Conservation (phyloP, 2,113 vertebrate genomes). For the Gymnocephalus cernua region DNA sequence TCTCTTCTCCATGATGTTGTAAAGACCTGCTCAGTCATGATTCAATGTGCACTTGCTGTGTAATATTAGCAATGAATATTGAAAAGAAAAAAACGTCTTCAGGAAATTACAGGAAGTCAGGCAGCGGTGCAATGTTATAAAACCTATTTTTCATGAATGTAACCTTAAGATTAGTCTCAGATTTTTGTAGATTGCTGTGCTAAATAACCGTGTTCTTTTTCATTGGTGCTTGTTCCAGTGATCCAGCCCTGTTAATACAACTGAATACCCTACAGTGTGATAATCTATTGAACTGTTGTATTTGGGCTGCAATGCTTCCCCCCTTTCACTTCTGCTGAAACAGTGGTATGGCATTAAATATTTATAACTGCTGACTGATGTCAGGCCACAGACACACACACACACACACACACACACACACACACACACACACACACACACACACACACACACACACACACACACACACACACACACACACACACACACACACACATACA, state of each 20-base stretch:
- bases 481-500: conserved; percentile 17
- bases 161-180: neutral
- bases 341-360: conserved; percentile 66
- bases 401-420: too few relatives aligned
- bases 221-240: neutral
- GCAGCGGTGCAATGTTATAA: neutral
- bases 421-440: too few relatives aligned
- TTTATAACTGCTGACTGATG: conserved; percentile 63
- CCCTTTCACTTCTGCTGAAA: conserved; percentile 52
- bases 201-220: neutral
- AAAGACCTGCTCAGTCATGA: conserved; percentile 16
- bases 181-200: neutral
- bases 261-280: neutral
- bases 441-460: conserved; percentile 17
- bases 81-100: neutral
- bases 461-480: conserved; percentile 8
- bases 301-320: conserved; percentile 52
- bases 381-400: conserved; percentile 37
- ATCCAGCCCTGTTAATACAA: neutral
- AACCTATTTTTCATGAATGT: neutral
- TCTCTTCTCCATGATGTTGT: neutral
- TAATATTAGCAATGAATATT: neutral
- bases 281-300: conserved; percentile 60
- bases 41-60: neutral
- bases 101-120: neutral